Evolutionary conservation across 2,888 invertebrate species (phyloP).

Genomic region (Sinohyriopsis cumingii): DNA sequence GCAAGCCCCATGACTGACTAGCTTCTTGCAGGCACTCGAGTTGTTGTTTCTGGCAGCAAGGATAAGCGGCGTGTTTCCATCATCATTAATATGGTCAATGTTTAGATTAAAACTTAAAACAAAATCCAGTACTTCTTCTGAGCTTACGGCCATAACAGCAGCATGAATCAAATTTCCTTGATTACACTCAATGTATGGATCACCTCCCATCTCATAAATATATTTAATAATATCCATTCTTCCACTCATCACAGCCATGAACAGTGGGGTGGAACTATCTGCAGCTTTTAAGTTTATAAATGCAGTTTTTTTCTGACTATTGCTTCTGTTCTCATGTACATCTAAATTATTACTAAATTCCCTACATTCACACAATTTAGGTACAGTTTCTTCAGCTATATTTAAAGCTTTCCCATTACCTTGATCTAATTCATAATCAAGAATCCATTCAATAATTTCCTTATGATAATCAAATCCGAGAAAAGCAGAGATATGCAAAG

Average conservation of each 20-base stretch:
- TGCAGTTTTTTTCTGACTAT: not conserved
- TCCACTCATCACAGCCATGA: constrained; percentile 44
- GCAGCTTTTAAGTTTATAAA: constrained; percentile 32
- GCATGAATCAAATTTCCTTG: constrained; percentile 48
- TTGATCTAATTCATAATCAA: constrained; percentile 14
- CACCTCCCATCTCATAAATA: constrained; percentile 39
- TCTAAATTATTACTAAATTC: not conserved
- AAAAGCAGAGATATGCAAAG: constrained; percentile 40
- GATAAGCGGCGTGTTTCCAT: constrained; percentile 48
- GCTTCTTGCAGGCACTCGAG: constrained; percentile 27
- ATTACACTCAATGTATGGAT: constrained; percentile 29
- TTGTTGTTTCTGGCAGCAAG: constrained; percentile 36
- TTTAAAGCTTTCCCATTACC: not conserved
- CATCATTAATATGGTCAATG: constrained; percentile 38
- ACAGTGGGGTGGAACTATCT: constrained; percentile 40
- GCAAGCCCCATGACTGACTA: constrained; percentile 37
- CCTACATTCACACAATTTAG: not conserved
- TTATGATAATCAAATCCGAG: constrained; percentile 29
- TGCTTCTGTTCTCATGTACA: not conserved
- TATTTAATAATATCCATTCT: constrained; percentile 33
- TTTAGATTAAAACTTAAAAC: constrained; percentile 37
- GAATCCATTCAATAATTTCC: constrained; percentile 16
- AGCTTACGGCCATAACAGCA: constrained; percentile 36
- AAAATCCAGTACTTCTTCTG: constrained; percentile 29
- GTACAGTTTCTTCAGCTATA: not conserved